Evolutionary conservation across 2,797 vertebrate species (phyloP).

Genomic region (Muraenolepis orangiensis): DNA sequence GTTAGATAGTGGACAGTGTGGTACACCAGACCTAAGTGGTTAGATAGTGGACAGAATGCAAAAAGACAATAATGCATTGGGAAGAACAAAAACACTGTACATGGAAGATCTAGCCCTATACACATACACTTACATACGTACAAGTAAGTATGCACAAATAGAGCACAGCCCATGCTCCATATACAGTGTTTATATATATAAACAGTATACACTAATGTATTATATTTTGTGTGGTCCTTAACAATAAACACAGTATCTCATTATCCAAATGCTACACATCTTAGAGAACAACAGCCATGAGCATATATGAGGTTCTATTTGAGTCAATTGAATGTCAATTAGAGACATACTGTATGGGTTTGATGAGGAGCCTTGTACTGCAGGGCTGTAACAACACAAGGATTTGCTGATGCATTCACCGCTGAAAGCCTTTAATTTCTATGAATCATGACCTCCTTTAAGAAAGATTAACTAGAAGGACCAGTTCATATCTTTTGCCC

Average conservation of each 20-base stretch:
- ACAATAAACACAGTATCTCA: background rate
- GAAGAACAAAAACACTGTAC: background rate
- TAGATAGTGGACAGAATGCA: background rate
- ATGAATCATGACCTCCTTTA: no score
- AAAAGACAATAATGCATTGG: background rate
- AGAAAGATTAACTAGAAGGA: no score
- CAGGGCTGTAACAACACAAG: background rate
- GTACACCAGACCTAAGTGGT: background rate
- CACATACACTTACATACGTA: constrained; percentile 1
- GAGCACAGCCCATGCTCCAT: background rate
- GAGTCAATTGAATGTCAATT: no score
- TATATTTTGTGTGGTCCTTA: background rate
- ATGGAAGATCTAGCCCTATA: background rate
- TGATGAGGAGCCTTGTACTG: no score
- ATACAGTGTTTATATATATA: no score
- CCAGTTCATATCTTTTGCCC: background rate
- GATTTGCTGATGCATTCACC: background rate
- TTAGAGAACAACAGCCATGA: no score
- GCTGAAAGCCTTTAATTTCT: no score
- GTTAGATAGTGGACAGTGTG: background rate
- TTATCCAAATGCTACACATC: no score
- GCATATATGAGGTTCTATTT: no score
- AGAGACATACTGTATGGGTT: no score
- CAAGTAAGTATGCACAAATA: background rate
- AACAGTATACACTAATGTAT: background rate